Conservation (phyloP, 2,113 vertebrate species). For the Varanus komodoensis region DNA sequence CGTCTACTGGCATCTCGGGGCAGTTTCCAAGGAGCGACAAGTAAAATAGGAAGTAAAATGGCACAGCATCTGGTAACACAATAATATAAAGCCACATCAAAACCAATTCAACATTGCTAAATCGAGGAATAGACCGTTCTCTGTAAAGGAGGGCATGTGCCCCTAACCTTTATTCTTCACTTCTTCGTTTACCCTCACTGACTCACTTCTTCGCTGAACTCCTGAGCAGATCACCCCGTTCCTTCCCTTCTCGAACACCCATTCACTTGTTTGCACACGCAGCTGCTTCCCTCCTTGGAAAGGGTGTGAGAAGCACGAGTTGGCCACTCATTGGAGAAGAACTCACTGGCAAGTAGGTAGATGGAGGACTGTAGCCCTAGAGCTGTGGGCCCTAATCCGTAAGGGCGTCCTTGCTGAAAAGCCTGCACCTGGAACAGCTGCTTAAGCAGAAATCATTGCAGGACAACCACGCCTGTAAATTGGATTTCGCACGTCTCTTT, state of each 20-base stretch:
- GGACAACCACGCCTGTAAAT: background rate
- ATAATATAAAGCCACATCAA: too few relatives aligned
- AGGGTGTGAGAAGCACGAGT: background rate
- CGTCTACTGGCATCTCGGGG: too few relatives aligned
- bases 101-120: too few relatives aligned
- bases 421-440: background rate
- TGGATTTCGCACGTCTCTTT: conserved; percentile 14
- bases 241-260: background rate
- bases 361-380: background rate
- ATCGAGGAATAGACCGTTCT: too few relatives aligned
- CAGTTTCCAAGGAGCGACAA: too few relatives aligned
- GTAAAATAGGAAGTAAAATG: too few relatives aligned
- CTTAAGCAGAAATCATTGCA: background rate
- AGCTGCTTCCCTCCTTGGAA: background rate
- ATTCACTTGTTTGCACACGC: too few relatives aligned
- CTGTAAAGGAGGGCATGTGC: too few relatives aligned
- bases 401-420: background rate
- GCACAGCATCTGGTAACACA: too few relatives aligned
- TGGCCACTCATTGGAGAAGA: background rate
- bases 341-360: too few relatives aligned
- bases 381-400: background rate
- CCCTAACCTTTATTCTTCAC: background rate
- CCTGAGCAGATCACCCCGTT: background rate
- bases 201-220: background rate
- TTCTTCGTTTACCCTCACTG: background rate